Percentiles rank a stretch among this genome's conserved stretches.
Conservation (phyloP, 2,888 invertebrate genomes). For the Crossocerus cetratus region DNA sequence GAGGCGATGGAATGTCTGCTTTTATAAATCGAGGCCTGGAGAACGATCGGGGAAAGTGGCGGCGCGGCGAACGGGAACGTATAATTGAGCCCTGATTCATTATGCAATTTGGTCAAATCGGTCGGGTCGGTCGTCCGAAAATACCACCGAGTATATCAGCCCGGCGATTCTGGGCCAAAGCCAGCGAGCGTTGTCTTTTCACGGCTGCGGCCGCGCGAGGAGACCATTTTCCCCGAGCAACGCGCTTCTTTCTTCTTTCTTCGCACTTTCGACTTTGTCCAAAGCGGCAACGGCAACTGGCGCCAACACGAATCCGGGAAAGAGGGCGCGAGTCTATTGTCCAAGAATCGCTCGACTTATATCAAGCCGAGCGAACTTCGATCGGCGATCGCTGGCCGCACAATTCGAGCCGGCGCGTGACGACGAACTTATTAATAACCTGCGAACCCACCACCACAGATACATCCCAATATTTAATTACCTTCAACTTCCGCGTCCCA, state of each 20-base stretch:
- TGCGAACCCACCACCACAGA: not conserved
- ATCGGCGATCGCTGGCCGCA: not conserved
- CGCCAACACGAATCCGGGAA: not conserved
- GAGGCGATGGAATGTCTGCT: not conserved
- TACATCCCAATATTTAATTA: not conserved
- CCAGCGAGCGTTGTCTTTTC: slow-evolving; percentile 36
- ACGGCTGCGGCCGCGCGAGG: not conserved
- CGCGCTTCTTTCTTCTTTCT: not conserved
- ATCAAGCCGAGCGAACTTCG: not conserved
- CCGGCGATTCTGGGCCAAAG: slow-evolving; percentile 28
- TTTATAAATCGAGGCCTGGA: not conserved
- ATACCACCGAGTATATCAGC: slow-evolving; percentile 36
- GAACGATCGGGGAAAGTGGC: too few relatives aligned
- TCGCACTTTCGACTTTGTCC: slow-evolving; percentile 24
- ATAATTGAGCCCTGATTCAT: slow-evolving; percentile 25
- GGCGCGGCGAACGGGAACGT: not conserved
- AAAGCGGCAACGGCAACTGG: not conserved
- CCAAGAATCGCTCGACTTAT: too few relatives aligned
- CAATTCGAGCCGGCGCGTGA: not conserved
- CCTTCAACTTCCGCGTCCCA: not conserved
- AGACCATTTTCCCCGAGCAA: slow-evolving; percentile 4
- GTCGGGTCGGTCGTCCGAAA: slow-evolving; percentile 47
- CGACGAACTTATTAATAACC: not conserved
- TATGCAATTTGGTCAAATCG: slow-evolving; percentile 24
- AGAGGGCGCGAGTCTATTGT: too few relatives aligned